phyloP scores from a whole-genome alignment of 1,140 invertebrate genomes.

The Globodera rostochiensis region DNA sequence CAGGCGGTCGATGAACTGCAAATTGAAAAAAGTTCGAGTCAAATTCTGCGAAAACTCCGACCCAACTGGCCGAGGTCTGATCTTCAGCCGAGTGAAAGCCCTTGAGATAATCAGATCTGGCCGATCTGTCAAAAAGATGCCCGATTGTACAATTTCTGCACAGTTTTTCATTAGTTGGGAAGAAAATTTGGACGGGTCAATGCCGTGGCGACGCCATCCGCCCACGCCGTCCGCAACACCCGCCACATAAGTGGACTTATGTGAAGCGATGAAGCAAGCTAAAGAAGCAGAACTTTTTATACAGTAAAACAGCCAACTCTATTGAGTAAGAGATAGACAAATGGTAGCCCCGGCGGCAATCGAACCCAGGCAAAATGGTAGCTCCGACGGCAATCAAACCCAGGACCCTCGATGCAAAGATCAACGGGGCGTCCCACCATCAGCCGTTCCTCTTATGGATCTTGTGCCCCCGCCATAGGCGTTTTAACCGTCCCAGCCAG shows the following conservation, averaged over 20 bases:
- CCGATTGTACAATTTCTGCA: conserved; percentile 81
- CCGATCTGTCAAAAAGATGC: conserved; percentile 80
- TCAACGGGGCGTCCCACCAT: too few relatives aligned
- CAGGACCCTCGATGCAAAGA: too few relatives aligned
- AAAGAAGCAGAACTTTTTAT: background rate
- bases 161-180: conserved; percentile 88
- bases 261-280: conserved; percentile 85
- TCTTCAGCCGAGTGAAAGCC: conserved; percentile 70
- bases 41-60: conserved; percentile 39
- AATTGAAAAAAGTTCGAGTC: background rate
- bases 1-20: conserved; percentile 79
- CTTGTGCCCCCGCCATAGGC: too few relatives aligned
- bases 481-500: too few relatives aligned
- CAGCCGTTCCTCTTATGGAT: too few relatives aligned
- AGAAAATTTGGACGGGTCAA: conserved; percentile 93
- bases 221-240: conserved; percentile 98
- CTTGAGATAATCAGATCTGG: conserved; percentile 83
- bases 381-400: too few relatives aligned
- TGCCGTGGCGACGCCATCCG: conserved; percentile 94
- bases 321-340: too few relatives aligned
- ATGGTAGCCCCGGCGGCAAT: too few relatives aligned
- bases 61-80: conserved; percentile 48
- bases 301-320: too few relatives aligned
- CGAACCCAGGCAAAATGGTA: too few relatives aligned
- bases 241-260: conserved; percentile 84